These are phyloP conservation scores for Diabrotica balteata DNA, from an alignment of 2,888 invertebrate species.

Conservation along the genomic window DNA sequence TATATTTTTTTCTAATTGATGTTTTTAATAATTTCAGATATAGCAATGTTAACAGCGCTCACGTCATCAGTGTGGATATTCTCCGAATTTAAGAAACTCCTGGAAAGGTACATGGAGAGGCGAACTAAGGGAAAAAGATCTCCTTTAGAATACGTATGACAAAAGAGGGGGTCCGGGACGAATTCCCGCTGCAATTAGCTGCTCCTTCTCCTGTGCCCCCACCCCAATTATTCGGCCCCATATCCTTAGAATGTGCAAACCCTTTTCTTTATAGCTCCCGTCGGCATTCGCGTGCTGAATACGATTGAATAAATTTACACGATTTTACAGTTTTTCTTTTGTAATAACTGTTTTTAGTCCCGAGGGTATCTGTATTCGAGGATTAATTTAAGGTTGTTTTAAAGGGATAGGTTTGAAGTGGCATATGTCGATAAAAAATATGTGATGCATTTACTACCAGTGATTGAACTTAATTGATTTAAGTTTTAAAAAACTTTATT, in stretches of 20 bases:
- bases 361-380: too few species aligned
- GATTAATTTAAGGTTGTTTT: too few species aligned
- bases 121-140: slow-evolving; percentile 58
- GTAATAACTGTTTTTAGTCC: too few species aligned
- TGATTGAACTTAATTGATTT: too few species aligned
- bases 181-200: slow-evolving; percentile 58
- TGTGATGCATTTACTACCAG: too few species aligned
- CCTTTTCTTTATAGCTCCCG: background rate
- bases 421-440: too few species aligned
- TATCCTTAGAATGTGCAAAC: slow-evolving; percentile 51
- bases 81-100: slow-evolving; percentile 89
- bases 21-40: slow-evolving; percentile 70
- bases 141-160: slow-evolving; percentile 80
- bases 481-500: too few species aligned
- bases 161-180: slow-evolving; percentile 59
- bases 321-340: slow-evolving; percentile 7
- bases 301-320: slow-evolving; percentile 5
- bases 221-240: slow-evolving; percentile 46
- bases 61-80: slow-evolving; percentile 97
- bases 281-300: slow-evolving; percentile 6
- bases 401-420: too few species aligned
- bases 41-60: slow-evolving; percentile 86
- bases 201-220: slow-evolving; percentile 48
- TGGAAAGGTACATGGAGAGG: slow-evolving; percentile 78
- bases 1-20: background rate